Conservation (phyloP, 2,797 vertebrate species). For the Spatula versicolor region DNA sequence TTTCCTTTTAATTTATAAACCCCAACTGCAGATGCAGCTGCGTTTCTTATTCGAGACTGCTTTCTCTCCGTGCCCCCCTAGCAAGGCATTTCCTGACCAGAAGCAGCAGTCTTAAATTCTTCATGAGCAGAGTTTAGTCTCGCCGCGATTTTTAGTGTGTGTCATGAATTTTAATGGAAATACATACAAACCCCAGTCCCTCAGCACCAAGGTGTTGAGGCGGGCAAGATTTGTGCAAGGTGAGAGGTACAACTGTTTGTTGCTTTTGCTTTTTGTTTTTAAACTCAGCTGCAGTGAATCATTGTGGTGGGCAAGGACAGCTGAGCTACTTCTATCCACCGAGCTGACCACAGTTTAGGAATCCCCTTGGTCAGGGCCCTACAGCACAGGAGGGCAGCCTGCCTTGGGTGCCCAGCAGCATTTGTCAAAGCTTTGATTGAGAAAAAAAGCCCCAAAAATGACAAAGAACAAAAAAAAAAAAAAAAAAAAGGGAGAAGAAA, state of each 20-base stretch:
- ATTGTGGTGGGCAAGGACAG: neutral
- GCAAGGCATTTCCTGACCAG: neutral
- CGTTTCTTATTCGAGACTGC: neutral
- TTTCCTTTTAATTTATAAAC: neutral
- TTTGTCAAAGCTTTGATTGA: neutral
- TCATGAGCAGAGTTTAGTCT: neutral
- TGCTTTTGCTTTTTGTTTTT: neutral
- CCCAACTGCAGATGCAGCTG: neutral
- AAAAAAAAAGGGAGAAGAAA: too few relatives aligned
- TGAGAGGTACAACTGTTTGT: neutral
- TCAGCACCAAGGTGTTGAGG: neutral
- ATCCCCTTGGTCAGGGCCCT: neutral
- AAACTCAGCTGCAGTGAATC: neutral
- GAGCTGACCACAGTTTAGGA: neutral
- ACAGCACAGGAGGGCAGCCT: neutral
- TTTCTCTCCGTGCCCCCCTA: neutral
- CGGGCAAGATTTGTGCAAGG: neutral
- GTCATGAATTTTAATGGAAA: conserved; percentile 11
- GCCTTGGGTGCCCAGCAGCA: neutral
- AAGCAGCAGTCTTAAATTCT: neutral
- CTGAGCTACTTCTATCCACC: neutral
- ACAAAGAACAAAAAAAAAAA: too few relatives aligned
- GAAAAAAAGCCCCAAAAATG: accelerated
- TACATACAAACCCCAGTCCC: neutral
- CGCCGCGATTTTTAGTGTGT: neutral